These are phyloP conservation scores for Neoarius graeffei DNA, from an alignment of 2,113 vertebrate species.

Conservation along the genomic window DNA sequence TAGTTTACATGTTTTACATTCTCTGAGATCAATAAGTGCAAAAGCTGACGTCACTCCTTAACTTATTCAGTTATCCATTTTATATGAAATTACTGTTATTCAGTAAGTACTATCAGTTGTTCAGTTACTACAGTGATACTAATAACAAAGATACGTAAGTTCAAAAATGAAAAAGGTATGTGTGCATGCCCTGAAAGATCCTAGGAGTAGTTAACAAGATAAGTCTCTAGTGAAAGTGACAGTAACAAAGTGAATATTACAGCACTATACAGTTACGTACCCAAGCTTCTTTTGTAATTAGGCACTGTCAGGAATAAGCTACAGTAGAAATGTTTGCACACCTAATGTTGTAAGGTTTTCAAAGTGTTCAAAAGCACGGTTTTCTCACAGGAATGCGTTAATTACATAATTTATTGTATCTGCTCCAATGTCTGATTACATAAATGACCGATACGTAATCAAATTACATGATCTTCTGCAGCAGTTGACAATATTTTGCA, in stretches of 20 bases:
- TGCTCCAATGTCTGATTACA: not conserved
- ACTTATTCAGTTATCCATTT: not conserved
- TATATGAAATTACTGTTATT: not conserved
- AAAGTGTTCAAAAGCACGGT: not conserved
- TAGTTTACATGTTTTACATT: not conserved
- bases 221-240: not conserved
- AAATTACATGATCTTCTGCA: not conserved
- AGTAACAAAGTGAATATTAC: not conserved
- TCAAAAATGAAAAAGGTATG: not conserved
- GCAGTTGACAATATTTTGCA: not conserved
- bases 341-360: not conserved
- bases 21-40: not conserved
- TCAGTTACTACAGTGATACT: not conserved
- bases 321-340: slow-evolving; percentile 2
- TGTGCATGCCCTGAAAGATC: not conserved
- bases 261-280: not conserved
- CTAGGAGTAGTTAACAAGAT: not conserved
- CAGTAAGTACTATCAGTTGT: not conserved
- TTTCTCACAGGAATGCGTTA: not conserved
- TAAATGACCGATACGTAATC: not conserved
- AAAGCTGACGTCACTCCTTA: not conserved
- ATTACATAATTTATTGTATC: not conserved
- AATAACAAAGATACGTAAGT: not conserved
- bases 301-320: not conserved
- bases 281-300: slow-evolving; percentile 4